Evolutionary conservation across 2,888 invertebrate species (phyloP).

Genomic region (Hydroisotoma schaefferi): DNA sequence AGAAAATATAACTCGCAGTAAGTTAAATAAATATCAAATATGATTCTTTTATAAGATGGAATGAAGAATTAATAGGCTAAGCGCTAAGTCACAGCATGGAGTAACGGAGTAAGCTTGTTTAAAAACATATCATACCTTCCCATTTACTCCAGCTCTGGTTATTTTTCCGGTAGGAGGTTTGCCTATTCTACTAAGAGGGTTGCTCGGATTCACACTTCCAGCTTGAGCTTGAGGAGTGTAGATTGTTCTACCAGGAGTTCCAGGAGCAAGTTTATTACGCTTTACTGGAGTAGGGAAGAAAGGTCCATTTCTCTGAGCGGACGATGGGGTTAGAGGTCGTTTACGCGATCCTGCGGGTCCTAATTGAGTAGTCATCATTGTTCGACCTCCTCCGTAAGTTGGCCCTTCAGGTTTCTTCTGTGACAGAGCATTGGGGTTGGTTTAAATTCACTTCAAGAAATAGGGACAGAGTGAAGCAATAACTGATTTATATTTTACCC

Average conservation of each 20-base stretch:
- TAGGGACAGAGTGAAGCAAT: not conserved
- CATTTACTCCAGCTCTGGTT: too few species aligned
- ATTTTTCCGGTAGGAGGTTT: too few species aligned
- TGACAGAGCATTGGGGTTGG: not conserved
- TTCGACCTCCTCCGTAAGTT: constrained; percentile 10
- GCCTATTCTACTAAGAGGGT: too few species aligned
- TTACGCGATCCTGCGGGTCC: constrained; percentile 16
- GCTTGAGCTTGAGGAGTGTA: constrained; percentile 10
- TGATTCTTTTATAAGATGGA: too few species aligned
- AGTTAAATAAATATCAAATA: too few species aligned
- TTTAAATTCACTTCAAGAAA: not conserved
- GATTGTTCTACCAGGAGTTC: constrained; percentile 21
- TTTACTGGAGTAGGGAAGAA: constrained; percentile 13
- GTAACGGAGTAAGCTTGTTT: too few species aligned
- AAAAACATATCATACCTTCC: too few species aligned
- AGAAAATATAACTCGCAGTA: too few species aligned
- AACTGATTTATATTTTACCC: constrained; percentile 13
- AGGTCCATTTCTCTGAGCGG: constrained; percentile 14
- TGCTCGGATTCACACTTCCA: too few species aligned
- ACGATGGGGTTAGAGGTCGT: constrained; percentile 27
- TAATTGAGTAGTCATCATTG: constrained; percentile 26
- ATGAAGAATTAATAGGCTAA: too few species aligned
- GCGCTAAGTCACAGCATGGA: too few species aligned
- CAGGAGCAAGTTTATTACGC: constrained; percentile 13
- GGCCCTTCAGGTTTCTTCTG: constrained; percentile 16